Evolutionary conservation across 2,113 vertebrate genomes (phyloP), one percentile per base, ranked within the genome.

Genomic region (Condylura cristata): DNA sequence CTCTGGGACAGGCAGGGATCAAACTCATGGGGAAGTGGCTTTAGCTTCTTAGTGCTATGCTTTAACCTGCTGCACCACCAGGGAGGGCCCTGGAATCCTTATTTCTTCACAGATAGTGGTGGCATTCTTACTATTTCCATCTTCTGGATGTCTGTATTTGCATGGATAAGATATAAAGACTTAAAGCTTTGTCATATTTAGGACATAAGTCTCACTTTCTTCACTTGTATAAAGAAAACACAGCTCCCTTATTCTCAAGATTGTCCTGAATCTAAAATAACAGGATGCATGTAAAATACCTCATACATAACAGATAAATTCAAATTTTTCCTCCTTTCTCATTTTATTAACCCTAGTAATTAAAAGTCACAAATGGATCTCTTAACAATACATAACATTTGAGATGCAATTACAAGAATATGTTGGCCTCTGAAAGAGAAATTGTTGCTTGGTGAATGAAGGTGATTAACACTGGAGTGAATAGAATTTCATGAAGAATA

Each of bases 331-430:
- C 18, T 51, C 65, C 32, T 66, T 92, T 93, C 22, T 72, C n/a
- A 74, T 94, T 82, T 65, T 79, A 28, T 94, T 82, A 58, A 82
- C 74, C 26, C 34, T 85, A 39, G 86, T 95, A 95, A 97, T 96
- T 97, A 95, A 92, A 24, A 90, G 66, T 92, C 66, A 79, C 58
- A 88, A 84, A 37, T 93, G 56, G 28, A 74, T 90, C 44, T 86
- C 48, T 93, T 90, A 92, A 93, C 66, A 92, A 74, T 70, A 82
- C 90, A 95, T 96, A 94, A 92, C 94, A 94, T 95, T 92, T 74
- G 56, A 95, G 81, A 75, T 90, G 56, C 78, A 97, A 96, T 95
- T 96, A 92, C 41, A 85, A 85, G 81, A 16, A 58, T 72, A 66
- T 37, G 10, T 41, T 85, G 80, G 48, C 41, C 65, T 95, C 82